Conservation (phyloP, 2,797 vertebrate species). For the Pipistrellus pipistrellus region DNA sequence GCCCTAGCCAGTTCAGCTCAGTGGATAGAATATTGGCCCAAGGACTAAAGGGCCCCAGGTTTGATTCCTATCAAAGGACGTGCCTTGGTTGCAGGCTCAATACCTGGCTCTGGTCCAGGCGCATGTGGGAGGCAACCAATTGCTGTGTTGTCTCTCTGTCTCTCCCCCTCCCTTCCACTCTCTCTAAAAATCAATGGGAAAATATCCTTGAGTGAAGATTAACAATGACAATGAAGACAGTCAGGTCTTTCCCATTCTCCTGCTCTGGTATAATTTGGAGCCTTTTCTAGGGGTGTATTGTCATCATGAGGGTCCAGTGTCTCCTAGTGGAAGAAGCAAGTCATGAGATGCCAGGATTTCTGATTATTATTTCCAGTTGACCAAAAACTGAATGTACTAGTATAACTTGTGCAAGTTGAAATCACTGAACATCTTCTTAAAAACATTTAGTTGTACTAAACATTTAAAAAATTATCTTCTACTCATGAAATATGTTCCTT, state of each 20-base stretch:
- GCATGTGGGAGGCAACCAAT: no score
- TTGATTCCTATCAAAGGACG: no score
- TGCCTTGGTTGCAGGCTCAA: no score
- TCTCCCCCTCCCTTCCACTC: no score
- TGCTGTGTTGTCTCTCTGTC: no score
- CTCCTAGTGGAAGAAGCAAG: neutral
- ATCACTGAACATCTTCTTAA: neutral
- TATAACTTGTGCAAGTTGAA: neutral
- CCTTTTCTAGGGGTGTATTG: neutral
- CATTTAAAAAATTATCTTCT: neutral
- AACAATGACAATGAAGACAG: no score
- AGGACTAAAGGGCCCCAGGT: no score
- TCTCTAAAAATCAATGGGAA: no score
- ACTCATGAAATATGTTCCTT: neutral
- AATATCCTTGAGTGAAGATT: no score
- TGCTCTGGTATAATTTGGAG: neutral
- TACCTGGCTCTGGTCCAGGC: no score
- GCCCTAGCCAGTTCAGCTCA: no score
- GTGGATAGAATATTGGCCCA: no score
- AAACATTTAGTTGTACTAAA: neutral
- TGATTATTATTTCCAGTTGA: neutral
- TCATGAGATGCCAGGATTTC: neutral
- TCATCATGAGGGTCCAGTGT: neutral
- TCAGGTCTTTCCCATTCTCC: neutral
- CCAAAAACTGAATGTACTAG: neutral